A percentile compares a stretch with the other conserved stretches of the same genome.
These are phyloP conservation scores for Oceanites oceanicus DNA, from an alignment of 2,113 vertebrate genomes.

Conservation along the genomic window DNA sequence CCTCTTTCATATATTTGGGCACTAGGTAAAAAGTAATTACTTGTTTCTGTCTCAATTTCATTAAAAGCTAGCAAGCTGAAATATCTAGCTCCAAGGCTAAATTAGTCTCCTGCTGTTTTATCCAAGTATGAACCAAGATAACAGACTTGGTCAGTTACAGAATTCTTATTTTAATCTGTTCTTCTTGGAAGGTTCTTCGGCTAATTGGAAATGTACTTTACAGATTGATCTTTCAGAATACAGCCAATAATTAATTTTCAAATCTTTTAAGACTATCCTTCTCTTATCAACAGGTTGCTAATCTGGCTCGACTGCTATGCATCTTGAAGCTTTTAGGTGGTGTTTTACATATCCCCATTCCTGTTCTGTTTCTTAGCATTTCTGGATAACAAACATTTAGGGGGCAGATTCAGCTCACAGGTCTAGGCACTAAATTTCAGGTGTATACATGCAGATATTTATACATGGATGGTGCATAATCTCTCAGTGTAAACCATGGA, in stretches of 20 bases:
- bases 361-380: neutral
- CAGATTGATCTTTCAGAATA: neutral
- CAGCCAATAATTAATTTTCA: constrained; percentile 6
- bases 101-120: constrained; percentile 53
- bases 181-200: constrained; percentile 24
- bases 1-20: neutral
- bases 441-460: neutral
- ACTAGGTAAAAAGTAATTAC: constrained; percentile 33
- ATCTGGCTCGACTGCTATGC: neutral
- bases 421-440: neutral
- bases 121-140: constrained; percentile 23
- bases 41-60: constrained; percentile 30
- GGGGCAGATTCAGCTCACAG: neutral
- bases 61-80: constrained; percentile 23
- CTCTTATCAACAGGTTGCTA: neutral
- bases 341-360: neutral
- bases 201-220: constrained; percentile 36
- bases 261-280: neutral
- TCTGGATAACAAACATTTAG: neutral
- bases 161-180: constrained; percentile 25
- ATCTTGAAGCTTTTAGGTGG: neutral
- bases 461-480: neutral
- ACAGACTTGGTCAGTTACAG: constrained; percentile 23
- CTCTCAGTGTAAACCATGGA: neutral
- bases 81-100: constrained; percentile 10